Evolutionary conservation across 2,113 vertebrate genomes (phyloP), one percentile per base, ranked within the genome.

Genomic region (Pomatorhinus ruficollis): DNA sequence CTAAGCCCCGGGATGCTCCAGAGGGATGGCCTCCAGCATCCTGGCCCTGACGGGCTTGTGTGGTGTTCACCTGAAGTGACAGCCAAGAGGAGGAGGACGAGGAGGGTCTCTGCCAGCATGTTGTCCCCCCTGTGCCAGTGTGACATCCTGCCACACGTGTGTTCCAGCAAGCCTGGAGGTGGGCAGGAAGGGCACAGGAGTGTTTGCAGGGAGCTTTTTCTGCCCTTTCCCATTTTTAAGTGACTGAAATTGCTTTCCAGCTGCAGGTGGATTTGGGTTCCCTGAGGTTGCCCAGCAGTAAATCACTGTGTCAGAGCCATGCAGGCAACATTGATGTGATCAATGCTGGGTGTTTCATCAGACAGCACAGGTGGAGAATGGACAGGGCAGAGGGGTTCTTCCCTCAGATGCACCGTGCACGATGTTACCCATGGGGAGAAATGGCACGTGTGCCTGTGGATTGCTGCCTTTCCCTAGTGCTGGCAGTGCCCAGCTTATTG

Each of bases 371-470:
- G 63, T 49, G 21, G 47, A 45, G 74, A 79, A 33, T 1, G 3
- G 45, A 44, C 27, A 52, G 59, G 56, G 28, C 35, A 63, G 31
- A 0, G 0, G 12, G 59, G 37, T 89, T 28, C 45, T 60, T 49
- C 56, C 42, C 24, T 64, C 0, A 5, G 33, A 8, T 39, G 22
- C 23, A 1, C 27, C 3, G 0, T 31, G 49, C 0, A 0, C 63
- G 39, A 19, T 86, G 28, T 54, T 39, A 64, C 71, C 45, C 22
- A 10, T 1, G 4, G n/a, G 6, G 37, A 40, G 39, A 71, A 47
- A 42, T 33, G 52, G 56, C 30, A 5, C 0, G 1, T 17, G 11
- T 76, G 37, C 24, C 28, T 15, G 0, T 12, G 57, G 44, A 40
- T 40, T 64, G 56, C 70, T 84, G 28, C 77, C 28, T 40, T 66